phyloP scores from a whole-genome alignment of 2,113 vertebrate species.

The Phocoena sinus region DNA sequence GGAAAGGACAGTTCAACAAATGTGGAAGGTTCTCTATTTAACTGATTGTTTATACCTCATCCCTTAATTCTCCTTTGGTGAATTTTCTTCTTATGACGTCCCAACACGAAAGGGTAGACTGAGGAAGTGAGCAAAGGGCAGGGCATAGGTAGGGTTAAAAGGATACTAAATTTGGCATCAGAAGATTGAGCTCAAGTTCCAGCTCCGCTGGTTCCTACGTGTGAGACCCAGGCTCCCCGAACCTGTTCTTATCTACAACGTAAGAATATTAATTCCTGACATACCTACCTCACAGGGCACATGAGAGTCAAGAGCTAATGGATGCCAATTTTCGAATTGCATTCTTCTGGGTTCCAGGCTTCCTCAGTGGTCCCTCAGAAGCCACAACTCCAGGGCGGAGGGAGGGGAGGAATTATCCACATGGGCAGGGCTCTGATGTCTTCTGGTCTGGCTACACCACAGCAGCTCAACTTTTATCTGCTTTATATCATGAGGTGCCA shows the following conservation, averaged over 20 bases:
- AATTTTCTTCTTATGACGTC: neutral
- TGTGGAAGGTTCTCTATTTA: neutral
- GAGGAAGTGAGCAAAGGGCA: neutral
- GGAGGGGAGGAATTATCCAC: too few relatives aligned
- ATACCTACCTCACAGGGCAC: neutral
- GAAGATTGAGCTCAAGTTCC: neutral
- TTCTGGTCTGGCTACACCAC: neutral
- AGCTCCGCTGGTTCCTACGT: neutral
- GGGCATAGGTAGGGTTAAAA: neutral
- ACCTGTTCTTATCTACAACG: neutral
- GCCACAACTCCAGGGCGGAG: neutral
- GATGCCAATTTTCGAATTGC: neutral
- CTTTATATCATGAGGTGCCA: neutral
- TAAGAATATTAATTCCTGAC: neutral
- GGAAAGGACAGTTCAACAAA: neutral
- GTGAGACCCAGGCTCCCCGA: neutral
- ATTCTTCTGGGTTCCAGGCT: neutral
- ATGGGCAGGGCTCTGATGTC: neutral
- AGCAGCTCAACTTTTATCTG: neutral
- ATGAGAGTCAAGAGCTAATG: neutral
- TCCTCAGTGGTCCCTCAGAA: neutral
- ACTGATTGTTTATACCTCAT: fast-evolving
- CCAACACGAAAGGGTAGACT: neutral
- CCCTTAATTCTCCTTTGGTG: neutral
- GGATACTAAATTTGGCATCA: neutral